These are phyloP conservation scores for Phlogophora meticulosa DNA, from an alignment of 2,888 invertebrate species.

Conservation along the genomic window DNA sequence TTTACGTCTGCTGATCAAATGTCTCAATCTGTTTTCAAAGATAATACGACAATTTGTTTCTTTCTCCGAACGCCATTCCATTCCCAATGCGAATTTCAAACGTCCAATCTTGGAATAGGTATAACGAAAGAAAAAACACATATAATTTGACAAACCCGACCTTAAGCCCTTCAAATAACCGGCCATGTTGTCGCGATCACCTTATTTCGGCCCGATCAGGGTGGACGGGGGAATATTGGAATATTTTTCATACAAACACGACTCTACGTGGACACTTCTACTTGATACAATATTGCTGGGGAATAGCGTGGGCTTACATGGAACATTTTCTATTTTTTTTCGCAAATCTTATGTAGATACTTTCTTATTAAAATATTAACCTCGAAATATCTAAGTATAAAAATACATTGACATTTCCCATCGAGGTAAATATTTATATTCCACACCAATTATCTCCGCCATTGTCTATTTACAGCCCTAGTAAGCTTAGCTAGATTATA, in stretches of 20 bases:
- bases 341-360: too few relatives aligned
- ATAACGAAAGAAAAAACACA: slow-evolving; percentile 52
- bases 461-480: not conserved
- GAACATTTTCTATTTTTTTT: not conserved
- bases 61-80: slow-evolving; percentile 15
- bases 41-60: not conserved
- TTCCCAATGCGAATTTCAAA: slow-evolving; percentile 51
- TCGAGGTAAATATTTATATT: too few relatives aligned
- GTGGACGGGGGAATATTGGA: slow-evolving; percentile 84
- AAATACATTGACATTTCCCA: too few relatives aligned
- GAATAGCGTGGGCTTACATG: slow-evolving; percentile 77
- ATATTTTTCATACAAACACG: slow-evolving; percentile 92
- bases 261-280: slow-evolving; percentile 90
- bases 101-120: slow-evolving; percentile 41
- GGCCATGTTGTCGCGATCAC: slow-evolving; percentile 84
- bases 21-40: not conserved
- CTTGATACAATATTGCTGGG: slow-evolving; percentile 89
- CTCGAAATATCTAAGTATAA: too few relatives aligned
- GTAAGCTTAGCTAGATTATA: not conserved
- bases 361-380: too few relatives aligned
- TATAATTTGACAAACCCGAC: slow-evolving; percentile 64
- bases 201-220: slow-evolving; percentile 74
- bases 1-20: too few relatives aligned
- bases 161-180: slow-evolving; percentile 67
- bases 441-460: too few relatives aligned